phyloP scores from a whole-genome alignment of 2,113 vertebrate species.

The Oophaga pumilio region DNA sequence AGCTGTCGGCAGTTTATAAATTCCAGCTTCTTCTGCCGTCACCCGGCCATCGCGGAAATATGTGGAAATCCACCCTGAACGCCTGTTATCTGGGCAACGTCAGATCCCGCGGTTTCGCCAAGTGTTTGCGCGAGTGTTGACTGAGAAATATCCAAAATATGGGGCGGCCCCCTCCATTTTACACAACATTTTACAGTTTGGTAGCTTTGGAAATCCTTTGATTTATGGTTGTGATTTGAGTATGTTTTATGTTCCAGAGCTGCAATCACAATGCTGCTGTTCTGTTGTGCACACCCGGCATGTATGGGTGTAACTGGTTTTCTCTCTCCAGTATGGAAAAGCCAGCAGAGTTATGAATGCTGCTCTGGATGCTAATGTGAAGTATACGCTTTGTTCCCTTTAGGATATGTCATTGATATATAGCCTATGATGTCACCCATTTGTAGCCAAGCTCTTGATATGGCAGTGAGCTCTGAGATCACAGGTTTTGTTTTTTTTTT shows the following conservation, averaged over 20 bases:
- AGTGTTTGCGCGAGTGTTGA: not conserved
- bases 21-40: slow-evolving; percentile 4
- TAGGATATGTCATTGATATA: no score
- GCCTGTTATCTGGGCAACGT: not conserved
- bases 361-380: no score
- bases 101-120: not conserved
- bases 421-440: no score
- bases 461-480: no score
- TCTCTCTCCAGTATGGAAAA: not conserved
- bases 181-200: not conserved
- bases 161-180: not conserved
- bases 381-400: no score
- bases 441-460: no score
- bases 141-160: not conserved
- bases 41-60: not conserved
- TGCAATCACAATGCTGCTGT: not conserved
- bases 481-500: no score
- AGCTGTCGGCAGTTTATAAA: not conserved
- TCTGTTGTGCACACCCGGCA: no score
- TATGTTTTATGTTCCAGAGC: not conserved
- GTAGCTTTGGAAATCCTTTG: not conserved
- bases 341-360: no score
- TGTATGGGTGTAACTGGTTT: no score
- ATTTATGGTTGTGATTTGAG: not conserved
- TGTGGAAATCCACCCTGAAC: not conserved